phyloP scores from a whole-genome alignment of 2,888 invertebrate genomes.

The Labia minor region DNA sequence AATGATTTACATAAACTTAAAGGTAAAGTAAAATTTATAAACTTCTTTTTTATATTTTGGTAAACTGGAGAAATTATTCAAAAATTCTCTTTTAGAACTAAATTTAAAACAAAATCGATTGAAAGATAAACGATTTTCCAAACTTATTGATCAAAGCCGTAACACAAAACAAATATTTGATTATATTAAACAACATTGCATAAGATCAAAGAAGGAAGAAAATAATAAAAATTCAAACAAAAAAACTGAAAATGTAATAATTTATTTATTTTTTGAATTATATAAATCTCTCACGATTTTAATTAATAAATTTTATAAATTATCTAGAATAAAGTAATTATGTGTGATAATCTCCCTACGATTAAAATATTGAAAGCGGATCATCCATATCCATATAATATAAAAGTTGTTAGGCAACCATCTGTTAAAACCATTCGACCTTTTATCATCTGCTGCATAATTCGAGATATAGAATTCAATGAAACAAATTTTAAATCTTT shows the following conservation, averaged over 20 bases:
- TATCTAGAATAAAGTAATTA: not conserved
- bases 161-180: slow-evolving; percentile 60
- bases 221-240: too few species aligned
- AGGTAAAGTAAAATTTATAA: slow-evolving; percentile 25
- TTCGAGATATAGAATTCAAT: slow-evolving; percentile 51
- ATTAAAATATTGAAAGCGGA: not conserved
- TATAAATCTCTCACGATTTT: too few species aligned
- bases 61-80: not conserved
- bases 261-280: too few species aligned
- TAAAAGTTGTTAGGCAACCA: not conserved
- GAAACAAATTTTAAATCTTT: slow-evolving; percentile 60
- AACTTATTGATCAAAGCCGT: slow-evolving; percentile 62
- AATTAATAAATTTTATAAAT: not conserved
- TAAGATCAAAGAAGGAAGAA: slow-evolving; percentile 17
- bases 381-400: not conserved
- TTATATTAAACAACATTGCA: slow-evolving; percentile 58
- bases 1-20: slow-evolving; percentile 38
- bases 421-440: slow-evolving; percentile 53
- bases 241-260: slow-evolving; percentile 23
- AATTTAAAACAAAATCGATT: slow-evolving; percentile 64
- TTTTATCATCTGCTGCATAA: slow-evolving; percentile 60
- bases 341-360: not conserved
- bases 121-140: slow-evolving; percentile 58
- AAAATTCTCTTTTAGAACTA: slow-evolving; percentile 43
- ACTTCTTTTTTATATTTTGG: slow-evolving; percentile 14